Conservation (phyloP, 2,888 invertebrate species). For the Rhopalosiphum nymphaeae region DNA sequence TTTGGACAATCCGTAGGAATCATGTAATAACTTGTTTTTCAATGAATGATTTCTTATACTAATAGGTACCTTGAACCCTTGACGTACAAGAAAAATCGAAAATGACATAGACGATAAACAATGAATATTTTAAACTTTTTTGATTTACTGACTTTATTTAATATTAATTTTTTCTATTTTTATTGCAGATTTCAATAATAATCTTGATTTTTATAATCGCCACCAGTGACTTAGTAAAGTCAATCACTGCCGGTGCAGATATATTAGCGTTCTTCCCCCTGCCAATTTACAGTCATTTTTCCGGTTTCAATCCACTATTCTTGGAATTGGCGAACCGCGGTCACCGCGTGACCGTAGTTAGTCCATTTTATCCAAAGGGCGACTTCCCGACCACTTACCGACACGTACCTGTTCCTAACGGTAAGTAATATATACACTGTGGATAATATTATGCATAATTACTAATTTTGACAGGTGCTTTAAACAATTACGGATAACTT, state of each 20-base stretch:
- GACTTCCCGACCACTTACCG: background rate
- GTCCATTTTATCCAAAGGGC: slow-evolving; percentile 1
- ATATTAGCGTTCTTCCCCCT: slow-evolving; percentile 53
- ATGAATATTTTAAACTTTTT: background rate
- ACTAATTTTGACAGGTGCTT: background rate
- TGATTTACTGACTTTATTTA: background rate
- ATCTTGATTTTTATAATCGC: background rate
- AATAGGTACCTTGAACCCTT: background rate
- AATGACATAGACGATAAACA: background rate
- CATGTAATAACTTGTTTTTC: too few species aligned
- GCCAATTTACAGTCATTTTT: slow-evolving; percentile 48
- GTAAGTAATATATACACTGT: slow-evolving; percentile 4
- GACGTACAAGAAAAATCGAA: background rate
- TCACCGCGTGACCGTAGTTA: slow-evolving; percentile 42
- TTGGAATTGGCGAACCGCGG: slow-evolving; percentile 29
- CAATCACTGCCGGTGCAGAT: background rate
- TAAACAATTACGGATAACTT: too few species aligned
- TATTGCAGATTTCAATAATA: background rate
- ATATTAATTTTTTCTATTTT: background rate
- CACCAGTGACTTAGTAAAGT: background rate
- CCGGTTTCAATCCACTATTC: slow-evolving; percentile 40
- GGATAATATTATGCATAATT: background rate
- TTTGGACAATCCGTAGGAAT: too few species aligned
- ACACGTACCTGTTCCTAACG: background rate
- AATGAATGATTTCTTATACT: too few species aligned